phyloP scores from a whole-genome alignment of 1,140 invertebrate genomes.

The Anadara kagoshimensis region DNA sequence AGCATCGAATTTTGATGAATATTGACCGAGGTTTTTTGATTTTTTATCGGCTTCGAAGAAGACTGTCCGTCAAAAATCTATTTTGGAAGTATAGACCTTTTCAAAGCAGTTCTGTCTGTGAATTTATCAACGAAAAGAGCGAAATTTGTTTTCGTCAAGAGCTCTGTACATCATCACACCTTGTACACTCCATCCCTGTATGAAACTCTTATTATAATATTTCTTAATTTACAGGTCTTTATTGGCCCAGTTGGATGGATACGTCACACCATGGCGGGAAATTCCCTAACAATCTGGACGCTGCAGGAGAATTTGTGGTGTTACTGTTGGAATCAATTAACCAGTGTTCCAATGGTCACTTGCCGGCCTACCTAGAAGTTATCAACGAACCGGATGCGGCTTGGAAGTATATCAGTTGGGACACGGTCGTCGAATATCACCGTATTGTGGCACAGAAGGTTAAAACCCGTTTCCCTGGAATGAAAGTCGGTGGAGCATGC shows the following conservation, averaged over 20 bases:
- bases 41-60: too few species aligned
- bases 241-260: conserved; percentile 25
- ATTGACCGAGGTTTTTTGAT: too few species aligned
- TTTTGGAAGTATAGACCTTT: too few species aligned
- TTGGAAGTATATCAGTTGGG: conserved; percentile 20
- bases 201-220: too few species aligned
- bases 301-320: conserved; percentile 9
- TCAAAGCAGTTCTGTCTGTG: too few species aligned
- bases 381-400: conserved; percentile 25
- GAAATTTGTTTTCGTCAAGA: too few species aligned
- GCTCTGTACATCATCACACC: too few species aligned
- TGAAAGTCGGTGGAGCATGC: conserved; percentile 16
- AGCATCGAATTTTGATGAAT: too few species aligned
- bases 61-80: too few species aligned
- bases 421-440: conserved; percentile 15
- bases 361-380: conserved; percentile 17
- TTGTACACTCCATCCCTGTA: too few species aligned
- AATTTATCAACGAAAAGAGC: too few species aligned
- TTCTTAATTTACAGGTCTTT: conserved; percentile 10
- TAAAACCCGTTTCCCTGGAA: conserved; percentile 11
- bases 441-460: conserved; percentile 17
- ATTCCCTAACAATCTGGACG: conserved; percentile 28
- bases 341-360: background rate
- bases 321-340: background rate
- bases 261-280: conserved; percentile 18